Base-by-base conservation (phyloP, 2,888 invertebrate species). In the Drosophila engyochracea region DNA sequence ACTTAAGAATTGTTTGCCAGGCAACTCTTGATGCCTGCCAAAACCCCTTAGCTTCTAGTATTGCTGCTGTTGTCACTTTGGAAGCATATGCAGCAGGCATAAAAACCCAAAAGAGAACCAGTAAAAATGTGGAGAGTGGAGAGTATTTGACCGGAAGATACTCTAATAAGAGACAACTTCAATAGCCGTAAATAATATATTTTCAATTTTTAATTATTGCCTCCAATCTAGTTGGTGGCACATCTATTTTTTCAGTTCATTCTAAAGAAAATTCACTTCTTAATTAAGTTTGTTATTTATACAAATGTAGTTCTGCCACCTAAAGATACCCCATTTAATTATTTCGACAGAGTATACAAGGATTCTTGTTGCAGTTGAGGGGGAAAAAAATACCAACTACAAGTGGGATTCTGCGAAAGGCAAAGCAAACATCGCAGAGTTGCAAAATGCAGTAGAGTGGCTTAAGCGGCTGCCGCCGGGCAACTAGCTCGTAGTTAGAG, bases 1-100 rank as follows among this genome's bases (percentile, higher is more conserved):
- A 83, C 83, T 83, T 83, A 83, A 83, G 79, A 83, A 81, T 79
- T 83, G 79, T 81, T 79, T 79, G 83, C 75, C 74, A 70, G 71
- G 67, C 71, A 74, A 62, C 73, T 78, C 76, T 67, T 73, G 76
- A 79, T 79, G 76, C 76, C 79, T 79, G 76, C 63, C 79, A 79
- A 66, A 71, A 65, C 76, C 76, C 59, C 69, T 79, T 79, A 63
- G 61, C 71, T 64, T 75, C 60, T 53, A 47, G 33, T 59, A 59
- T 54, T 53, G 55, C 58, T 74, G 47, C 51, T 44, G 35, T 61
- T 75, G 75, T 61, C 70, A 69, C 64, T 44, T 65, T n/a, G 55
- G 68, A 14, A 49, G 64, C 74, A 64, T 77, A 78, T 78, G 77
- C 69, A 70, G 64, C 67, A 76, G 79, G 79, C 69, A 78, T 65